A percentile compares a stretch with the other conserved stretches of the same genome.
Evolutionary conservation across 2,888 invertebrate genomes (phyloP).

Genomic region (Tridacna crocea): DNA sequence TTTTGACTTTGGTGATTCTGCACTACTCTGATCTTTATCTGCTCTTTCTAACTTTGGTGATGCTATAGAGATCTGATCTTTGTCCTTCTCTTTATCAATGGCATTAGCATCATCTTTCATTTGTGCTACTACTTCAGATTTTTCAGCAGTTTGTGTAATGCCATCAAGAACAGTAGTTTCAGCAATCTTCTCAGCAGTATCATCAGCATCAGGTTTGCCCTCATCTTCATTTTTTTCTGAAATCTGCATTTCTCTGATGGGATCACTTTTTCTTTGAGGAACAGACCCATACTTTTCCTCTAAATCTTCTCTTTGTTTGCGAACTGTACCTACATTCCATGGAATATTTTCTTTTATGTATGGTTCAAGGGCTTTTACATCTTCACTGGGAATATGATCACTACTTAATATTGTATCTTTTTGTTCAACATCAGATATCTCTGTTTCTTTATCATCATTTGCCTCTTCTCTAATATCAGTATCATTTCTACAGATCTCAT

Average conservation of each 20-base stretch:
- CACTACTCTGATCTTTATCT: constrained; percentile 26
- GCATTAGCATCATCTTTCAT: neutral
- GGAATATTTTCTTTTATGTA: constrained; percentile 88
- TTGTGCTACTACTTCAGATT: constrained; percentile 6
- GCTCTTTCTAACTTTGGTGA: constrained; percentile 47
- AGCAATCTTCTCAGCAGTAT: constrained; percentile 4
- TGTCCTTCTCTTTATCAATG: constrained; percentile 22
- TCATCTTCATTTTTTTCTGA: constrained; percentile 11
- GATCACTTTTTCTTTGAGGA: constrained; percentile 30
- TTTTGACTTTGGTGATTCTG: constrained; percentile 30
- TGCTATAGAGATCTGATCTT: neutral
- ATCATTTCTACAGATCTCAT: neutral
- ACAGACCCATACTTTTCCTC: constrained; percentile 85
- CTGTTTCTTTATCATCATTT: constrained; percentile 12
- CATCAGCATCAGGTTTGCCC: constrained; percentile 15
- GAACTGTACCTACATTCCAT: constrained; percentile 89
- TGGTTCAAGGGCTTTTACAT: constrained; percentile 46
- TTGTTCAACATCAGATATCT: constrained; percentile 15
- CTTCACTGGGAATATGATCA: neutral
- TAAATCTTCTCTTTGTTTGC: constrained; percentile 86
- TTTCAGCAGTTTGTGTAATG: constrained; percentile 6
- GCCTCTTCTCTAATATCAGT: neutral
- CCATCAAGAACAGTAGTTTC: neutral
- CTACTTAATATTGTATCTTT: constrained; percentile 1
- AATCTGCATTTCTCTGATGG: constrained; percentile 47